Evolutionary conservation across 2,888 invertebrate species (phyloP).

Genomic region (Oligia fasciuncula): DNA sequence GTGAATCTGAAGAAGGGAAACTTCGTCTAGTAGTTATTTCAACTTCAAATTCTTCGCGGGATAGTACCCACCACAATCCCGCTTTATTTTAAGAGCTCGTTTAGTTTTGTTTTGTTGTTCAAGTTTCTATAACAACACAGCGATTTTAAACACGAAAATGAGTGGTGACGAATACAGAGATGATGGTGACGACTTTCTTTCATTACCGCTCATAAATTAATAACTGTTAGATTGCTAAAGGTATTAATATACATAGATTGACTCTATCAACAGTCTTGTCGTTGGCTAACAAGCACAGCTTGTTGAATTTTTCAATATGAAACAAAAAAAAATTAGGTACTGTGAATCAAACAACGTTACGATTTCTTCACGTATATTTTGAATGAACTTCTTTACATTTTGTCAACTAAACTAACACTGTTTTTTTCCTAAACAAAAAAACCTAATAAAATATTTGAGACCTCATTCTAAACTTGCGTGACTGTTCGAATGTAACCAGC

Average conservation of each 20-base stretch:
- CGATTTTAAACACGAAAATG: constrained; percentile 49
- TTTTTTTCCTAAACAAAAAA: no score
- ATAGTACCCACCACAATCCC: constrained; percentile 50
- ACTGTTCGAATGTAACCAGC: no score
- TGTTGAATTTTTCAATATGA: not conserved
- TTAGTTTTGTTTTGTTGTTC: constrained; percentile 71
- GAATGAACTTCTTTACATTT: no score
- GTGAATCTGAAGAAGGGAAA: constrained; percentile 74
- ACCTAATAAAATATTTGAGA: no score
- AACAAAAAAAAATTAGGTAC: not conserved
- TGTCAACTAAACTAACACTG: no score
- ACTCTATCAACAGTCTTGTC: not conserved
- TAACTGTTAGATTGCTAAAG: not conserved
- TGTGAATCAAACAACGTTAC: no score
- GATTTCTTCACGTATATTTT: no score
- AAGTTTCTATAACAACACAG: constrained; percentile 69
- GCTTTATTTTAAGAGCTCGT: constrained; percentile 75
- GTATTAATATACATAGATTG: not conserved
- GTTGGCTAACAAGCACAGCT: not conserved
- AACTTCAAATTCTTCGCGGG: constrained; percentile 76
- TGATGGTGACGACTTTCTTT: not conserved
- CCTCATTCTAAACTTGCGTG: no score
- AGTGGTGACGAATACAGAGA: constrained; percentile 5
- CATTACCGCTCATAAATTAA: not conserved
- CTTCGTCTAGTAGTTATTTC: constrained; percentile 79